These are phyloP conservation scores for Eugnorisma glareosa DNA, from an alignment of 2,888 invertebrate genomes.

Conservation along the genomic window DNA sequence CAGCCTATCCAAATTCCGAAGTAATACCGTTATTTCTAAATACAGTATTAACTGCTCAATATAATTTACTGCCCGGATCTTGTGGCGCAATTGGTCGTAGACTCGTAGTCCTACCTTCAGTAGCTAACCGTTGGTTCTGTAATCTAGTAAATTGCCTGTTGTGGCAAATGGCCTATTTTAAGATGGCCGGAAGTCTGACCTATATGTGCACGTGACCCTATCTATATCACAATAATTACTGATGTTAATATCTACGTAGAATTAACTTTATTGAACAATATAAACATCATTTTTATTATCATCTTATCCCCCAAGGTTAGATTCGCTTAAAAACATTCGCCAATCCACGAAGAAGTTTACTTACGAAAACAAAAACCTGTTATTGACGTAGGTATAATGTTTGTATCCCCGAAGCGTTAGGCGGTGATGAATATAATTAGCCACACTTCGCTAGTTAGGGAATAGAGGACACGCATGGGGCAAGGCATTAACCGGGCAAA, in stretches of 20 bases:
- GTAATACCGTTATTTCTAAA: constrained; percentile 13
- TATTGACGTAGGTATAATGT: not conserved
- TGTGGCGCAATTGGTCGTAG: constrained; percentile 20
- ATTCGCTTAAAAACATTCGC: constrained; percentile 5
- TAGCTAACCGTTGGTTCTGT: constrained; percentile 16
- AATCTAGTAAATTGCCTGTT: constrained; percentile 16
- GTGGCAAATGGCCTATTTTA: constrained; percentile 2
- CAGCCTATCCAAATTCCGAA: too few species aligned
- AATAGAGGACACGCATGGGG: not conserved
- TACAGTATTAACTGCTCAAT: constrained; percentile 26
- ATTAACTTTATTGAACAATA: constrained; percentile 12
- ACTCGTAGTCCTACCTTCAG: too few species aligned
- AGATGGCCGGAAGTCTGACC: constrained; percentile 10
- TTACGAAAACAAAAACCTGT: not conserved
- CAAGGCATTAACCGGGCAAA: not conserved
- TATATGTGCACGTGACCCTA: constrained; percentile 21
- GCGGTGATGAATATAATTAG: not conserved
- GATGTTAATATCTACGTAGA: not conserved
- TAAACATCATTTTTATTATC: constrained; percentile 3
- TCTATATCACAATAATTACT: constrained; percentile 11
- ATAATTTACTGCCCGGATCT: constrained; percentile 29
- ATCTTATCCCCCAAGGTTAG: constrained; percentile 22
- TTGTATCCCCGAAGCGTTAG: not conserved
- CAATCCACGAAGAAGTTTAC: not conserved
- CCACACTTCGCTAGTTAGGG: not conserved